Percentiles rank a stretch among this genome's conserved stretches.
These are phyloP conservation scores for Galago senegalensis DNA, from an alignment of 2,797 vertebrate species.

Conservation along the genomic window DNA sequence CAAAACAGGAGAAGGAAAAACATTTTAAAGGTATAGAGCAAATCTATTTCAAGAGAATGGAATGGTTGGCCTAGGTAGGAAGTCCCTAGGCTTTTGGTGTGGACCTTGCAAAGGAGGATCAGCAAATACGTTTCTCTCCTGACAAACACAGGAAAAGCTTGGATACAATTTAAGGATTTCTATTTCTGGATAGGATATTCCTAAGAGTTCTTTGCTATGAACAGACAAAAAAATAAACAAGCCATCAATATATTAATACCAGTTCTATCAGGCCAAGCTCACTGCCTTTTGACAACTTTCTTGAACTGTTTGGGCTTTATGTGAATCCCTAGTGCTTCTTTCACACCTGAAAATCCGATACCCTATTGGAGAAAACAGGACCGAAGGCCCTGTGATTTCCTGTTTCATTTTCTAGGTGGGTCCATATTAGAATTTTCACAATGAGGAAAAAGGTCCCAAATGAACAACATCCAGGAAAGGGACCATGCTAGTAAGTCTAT, in stretches of 20 bases:
- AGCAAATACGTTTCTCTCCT: neutral
- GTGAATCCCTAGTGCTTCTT: neutral
- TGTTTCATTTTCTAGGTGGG: constrained; percentile 48
- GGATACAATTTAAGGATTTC: neutral
- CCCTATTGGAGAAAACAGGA: neutral
- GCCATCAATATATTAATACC: neutral
- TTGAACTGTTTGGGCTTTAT: neutral
- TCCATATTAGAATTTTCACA: neutral
- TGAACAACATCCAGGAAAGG: neutral
- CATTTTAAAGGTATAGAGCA: neutral
- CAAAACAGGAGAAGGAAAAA: neutral
- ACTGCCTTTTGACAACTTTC: neutral
- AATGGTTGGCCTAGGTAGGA: neutral
- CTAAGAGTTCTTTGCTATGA: neutral
- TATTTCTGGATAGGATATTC: neutral
- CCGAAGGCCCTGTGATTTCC: neutral
- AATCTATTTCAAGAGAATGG: neutral
- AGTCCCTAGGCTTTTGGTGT: neutral
- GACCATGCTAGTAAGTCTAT: neutral
- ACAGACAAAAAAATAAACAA: neutral
- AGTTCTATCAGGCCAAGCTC: neutral
- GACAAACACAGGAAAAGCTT: neutral
- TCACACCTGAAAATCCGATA: neutral
- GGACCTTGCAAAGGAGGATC: neutral
- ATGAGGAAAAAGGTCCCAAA: neutral